phyloP scores from a whole-genome alignment of 1,140 invertebrate genomes.

The Antheraea pernyi region DNA sequence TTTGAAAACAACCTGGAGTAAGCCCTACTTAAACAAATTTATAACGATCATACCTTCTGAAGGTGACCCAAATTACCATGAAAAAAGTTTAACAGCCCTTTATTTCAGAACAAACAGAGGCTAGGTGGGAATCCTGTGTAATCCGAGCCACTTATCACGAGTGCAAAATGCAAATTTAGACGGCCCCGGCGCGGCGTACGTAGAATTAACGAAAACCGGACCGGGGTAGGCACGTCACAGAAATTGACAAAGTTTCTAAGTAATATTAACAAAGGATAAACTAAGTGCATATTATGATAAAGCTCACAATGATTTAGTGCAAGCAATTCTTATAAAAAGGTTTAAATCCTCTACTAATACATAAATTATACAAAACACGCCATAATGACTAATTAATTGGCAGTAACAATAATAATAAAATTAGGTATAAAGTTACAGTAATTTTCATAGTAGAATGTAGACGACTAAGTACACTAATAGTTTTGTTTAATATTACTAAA shows the following conservation, averaged over 20 bases:
- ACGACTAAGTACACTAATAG: too few species aligned
- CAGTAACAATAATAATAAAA: too few species aligned
- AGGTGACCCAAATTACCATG: slow-evolving; percentile 78
- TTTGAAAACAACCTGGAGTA: slow-evolving; percentile 47
- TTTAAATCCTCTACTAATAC: neutral
- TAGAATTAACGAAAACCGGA: slow-evolving; percentile 69
- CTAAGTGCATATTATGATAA: slow-evolving; percentile 34
- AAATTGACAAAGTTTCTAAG: slow-evolving; percentile 67
- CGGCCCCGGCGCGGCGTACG: slow-evolving; percentile 53
- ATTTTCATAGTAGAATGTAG: too few species aligned
- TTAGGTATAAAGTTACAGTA: too few species aligned
- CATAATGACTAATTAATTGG: too few species aligned
- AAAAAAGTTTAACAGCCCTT: slow-evolving; percentile 79
- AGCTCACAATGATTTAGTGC: neutral
- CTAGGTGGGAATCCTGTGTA: slow-evolving; percentile 74
- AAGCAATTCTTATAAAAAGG: slow-evolving; percentile 12
- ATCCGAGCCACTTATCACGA: slow-evolving; percentile 77
- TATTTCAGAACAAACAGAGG: slow-evolving; percentile 77
- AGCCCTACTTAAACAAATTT: slow-evolving; percentile 75
- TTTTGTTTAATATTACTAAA: too few species aligned
- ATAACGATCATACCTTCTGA: slow-evolving; percentile 65
- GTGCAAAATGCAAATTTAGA: slow-evolving; percentile 77
- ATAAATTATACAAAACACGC: too few species aligned
- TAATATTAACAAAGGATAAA: slow-evolving; percentile 48
- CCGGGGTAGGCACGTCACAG: slow-evolving; percentile 51